These are phyloP conservation scores for Brachionus sp. DNA, from an alignment of 1,140 invertebrate genomes.

Conservation along the genomic window DNA sequence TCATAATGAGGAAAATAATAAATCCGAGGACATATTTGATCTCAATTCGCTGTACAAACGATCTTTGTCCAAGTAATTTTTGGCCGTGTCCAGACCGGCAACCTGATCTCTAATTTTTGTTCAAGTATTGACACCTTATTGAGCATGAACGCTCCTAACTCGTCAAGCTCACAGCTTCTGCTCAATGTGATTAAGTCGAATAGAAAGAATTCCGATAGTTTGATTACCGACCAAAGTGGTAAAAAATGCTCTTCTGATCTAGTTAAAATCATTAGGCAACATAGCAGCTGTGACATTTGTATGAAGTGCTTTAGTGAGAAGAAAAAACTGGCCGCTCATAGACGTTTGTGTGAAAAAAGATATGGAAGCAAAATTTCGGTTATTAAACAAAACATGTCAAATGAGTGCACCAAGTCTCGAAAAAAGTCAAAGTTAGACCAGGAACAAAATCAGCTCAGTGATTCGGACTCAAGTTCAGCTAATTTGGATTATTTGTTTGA, in stretches of 20 bases:
- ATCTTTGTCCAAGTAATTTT: slow-evolving; percentile 28
- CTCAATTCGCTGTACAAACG: slow-evolving; percentile 23
- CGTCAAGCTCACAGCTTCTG: background rate
- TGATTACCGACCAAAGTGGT: background rate
- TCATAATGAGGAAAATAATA: slow-evolving; percentile 10
- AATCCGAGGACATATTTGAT: slow-evolving; percentile 13
- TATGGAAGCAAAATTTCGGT: background rate
- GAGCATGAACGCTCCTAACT: background rate
- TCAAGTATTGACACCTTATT: background rate
- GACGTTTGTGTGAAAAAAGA: background rate
- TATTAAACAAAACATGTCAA: background rate
- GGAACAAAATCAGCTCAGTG: background rate
- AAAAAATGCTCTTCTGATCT: background rate
- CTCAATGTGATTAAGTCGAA: slow-evolving; percentile 3
- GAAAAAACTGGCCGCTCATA: slow-evolving; percentile 25
- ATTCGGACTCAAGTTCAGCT: slow-evolving; percentile 5
- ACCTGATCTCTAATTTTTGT: background rate
- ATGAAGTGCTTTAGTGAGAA: slow-evolving; percentile 41
- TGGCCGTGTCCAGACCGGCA: background rate
- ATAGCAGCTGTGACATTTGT: slow-evolving; percentile 35
- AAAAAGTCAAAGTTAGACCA: background rate
- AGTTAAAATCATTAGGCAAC: slow-evolving; percentile 5
- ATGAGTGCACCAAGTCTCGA: background rate
- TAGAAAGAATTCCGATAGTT: background rate
- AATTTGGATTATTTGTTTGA: slow-evolving; percentile 27